These are phyloP conservation scores for Maccullochella peelii DNA, from an alignment of 2,113 vertebrate species.

Conservation along the genomic window DNA sequence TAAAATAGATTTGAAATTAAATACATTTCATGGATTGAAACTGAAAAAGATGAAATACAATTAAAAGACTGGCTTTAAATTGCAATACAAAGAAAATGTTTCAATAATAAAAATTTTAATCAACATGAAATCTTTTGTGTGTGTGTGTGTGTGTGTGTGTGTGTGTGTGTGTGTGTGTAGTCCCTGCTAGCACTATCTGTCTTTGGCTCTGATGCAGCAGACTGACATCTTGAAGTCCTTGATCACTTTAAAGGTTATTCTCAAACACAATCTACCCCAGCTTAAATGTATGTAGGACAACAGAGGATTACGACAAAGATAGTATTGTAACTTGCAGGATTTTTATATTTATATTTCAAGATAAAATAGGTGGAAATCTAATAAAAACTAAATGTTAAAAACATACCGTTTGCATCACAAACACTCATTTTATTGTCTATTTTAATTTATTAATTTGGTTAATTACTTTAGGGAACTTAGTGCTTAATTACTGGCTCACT, in stretches of 20 bases:
- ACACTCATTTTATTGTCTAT: not conserved
- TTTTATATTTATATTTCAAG: not conserved
- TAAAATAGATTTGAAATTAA: not conserved
- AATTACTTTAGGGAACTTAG: not conserved
- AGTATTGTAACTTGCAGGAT: not conserved
- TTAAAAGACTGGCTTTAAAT: no score
- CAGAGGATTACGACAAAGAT: not conserved
- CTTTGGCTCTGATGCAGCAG: not conserved
- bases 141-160: no score
- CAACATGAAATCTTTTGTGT: not conserved
- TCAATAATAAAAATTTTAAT: no score
- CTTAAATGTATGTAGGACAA: constrained; percentile 17
- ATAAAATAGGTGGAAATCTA: not conserved
- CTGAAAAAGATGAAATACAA: no score
- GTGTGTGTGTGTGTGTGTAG: no score
- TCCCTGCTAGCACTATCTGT: not conserved
- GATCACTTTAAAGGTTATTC: constrained; percentile 14
- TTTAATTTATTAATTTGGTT: not conserved
- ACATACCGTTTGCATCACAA: not conserved
- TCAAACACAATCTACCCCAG: constrained; percentile 12
- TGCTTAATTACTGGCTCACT: not conserved
- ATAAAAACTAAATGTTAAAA: not conserved
- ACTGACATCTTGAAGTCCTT: not conserved
- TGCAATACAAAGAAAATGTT: not conserved
- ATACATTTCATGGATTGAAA: not conserved